phyloP scores from a whole-genome alignment of 1,140 invertebrate genomes.

The Doryteuthis pealeii region DNA sequence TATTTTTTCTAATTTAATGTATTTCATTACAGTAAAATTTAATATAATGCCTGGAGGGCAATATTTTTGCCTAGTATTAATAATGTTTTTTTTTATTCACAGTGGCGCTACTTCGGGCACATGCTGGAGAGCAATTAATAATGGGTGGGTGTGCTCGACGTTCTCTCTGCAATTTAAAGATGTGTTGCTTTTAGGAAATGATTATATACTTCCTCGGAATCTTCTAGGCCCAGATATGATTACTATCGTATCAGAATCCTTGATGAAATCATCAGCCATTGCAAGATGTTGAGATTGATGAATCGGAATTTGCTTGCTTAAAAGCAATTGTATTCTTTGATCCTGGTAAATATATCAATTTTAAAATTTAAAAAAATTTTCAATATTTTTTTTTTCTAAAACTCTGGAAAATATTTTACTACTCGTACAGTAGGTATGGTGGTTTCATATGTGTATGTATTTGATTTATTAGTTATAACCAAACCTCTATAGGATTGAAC shows the following conservation, averaged over 20 bases:
- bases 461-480: too few species aligned
- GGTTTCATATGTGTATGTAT: too few species aligned
- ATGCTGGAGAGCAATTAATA: conserved; percentile 93
- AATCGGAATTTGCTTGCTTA: conserved; percentile 94
- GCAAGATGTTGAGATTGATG: conserved; percentile 91
- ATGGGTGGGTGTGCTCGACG: conserved; percentile 87
- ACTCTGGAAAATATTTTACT: too few species aligned
- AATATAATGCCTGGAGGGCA: too few species aligned
- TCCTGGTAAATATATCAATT: too few species aligned
- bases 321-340: conserved; percentile 99
- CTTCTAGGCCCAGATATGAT: conserved; percentile 52
- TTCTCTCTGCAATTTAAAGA: conserved; percentile 88
- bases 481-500: too few species aligned
- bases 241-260: conserved; percentile 72
- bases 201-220: conserved; percentile 77
- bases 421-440: too few species aligned
- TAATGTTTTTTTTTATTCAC: conserved; percentile 44
- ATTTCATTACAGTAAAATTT: too few species aligned
- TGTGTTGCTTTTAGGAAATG: conserved; percentile 88
- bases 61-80: too few species aligned
- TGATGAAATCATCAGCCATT: conserved; percentile 92
- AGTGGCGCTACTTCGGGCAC: conserved; percentile 89
- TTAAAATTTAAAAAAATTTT: too few species aligned
- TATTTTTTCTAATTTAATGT: too few species aligned
- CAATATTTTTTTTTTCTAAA: too few species aligned